Conservation (phyloP, 2,888 invertebrate species). For the Seira musarum region DNA sequence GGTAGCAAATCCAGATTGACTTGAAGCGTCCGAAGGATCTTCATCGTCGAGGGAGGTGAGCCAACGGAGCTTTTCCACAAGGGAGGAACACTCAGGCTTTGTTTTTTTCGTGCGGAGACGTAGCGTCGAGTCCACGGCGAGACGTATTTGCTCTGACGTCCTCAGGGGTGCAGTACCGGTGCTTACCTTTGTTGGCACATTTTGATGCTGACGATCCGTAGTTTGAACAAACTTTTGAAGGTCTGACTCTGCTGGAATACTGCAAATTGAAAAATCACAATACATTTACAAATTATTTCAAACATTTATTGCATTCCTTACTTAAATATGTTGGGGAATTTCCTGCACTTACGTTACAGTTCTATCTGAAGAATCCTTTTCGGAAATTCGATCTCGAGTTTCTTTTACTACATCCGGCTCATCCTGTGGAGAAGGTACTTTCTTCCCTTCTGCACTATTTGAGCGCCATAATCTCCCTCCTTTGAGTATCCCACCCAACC, state of each 20-base stretch:
- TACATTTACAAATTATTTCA: not conserved
- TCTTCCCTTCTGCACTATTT: slow-evolving; percentile 69
- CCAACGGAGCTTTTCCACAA: slow-evolving; percentile 89
- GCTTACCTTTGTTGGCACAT: slow-evolving; percentile 63
- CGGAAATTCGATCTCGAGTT: slow-evolving; percentile 63
- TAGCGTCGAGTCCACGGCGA: slow-evolving; percentile 79
- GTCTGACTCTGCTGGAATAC: slow-evolving; percentile 31
- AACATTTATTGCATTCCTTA: not conserved
- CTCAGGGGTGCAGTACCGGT: slow-evolving; percentile 69
- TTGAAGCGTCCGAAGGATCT: slow-evolving; percentile 71
- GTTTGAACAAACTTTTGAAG: slow-evolving; percentile 58
- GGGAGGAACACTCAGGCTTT: slow-evolving; percentile 76
- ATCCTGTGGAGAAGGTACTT: slow-evolving; percentile 67
- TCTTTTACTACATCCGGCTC: slow-evolving; percentile 69
- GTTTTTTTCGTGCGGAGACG: slow-evolving; percentile 75
- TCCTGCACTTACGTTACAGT: slow-evolving; percentile 35
- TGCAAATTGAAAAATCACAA: slow-evolving; percentile 15
- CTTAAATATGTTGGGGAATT: not conserved
- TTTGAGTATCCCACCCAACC: slow-evolving; percentile 81
- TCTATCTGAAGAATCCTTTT: slow-evolving; percentile 54
- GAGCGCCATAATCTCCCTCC: slow-evolving; percentile 81
- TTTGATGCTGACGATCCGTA: slow-evolving; percentile 36
- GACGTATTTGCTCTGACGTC: slow-evolving; percentile 69
- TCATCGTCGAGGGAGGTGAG: slow-evolving; percentile 90
- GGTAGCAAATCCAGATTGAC: slow-evolving; percentile 67